Evolutionary conservation across 2,888 invertebrate species (phyloP), one percentile per base, ranked within the genome.

Genomic region (Pinctada fucata): DNA sequence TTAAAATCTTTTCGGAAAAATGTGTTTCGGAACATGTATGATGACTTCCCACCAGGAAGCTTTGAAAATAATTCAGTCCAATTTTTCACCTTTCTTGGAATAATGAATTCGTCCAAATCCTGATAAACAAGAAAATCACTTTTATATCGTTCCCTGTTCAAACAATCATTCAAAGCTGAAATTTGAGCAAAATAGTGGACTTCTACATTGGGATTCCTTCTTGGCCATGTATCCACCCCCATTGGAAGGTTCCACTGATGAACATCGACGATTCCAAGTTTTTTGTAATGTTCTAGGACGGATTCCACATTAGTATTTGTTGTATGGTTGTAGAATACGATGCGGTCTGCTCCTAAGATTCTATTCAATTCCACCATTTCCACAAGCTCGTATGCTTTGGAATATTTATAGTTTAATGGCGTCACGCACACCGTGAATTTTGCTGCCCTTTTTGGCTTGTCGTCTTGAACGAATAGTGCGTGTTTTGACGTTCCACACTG

Each of bases 181-280:
- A 91, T 78, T 79, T 92, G 92, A 2, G 88, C 92, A 80, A 89
- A 89, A 82, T 91, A 91, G 87, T 92, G 91, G 8, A 92, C 88
- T 71, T 89, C 89, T 58, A 79, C 72, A 5, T 67, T 52, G 31
- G 45, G 45, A 13, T 74, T 75, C 31, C 16, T 72, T 49, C 67
- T 66, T 3, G 80, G 80, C 84, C 85, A 85, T 0, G 81, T 82
- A 63, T 86, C 83, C 2, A 84, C 86, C 16, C 72, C 75, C 50
- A 90, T 82, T 2, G 91, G 91, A 2, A 91, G 72, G 49, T 86
- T 79, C 92, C 92, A 92, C 3, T 83, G 86, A 3, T 90, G 80
- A 1, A 89, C 87, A 50, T 90, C 88, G 4, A 86, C 87, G 0
- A 83, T 13, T 1, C 88, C 90, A 67, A 75, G 75, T 16, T 79